A percentile compares a stretch with the other conserved stretches of the same genome.
phyloP scores from a whole-genome alignment of 2,113 vertebrate genomes.

The Sitta europaea region DNA sequence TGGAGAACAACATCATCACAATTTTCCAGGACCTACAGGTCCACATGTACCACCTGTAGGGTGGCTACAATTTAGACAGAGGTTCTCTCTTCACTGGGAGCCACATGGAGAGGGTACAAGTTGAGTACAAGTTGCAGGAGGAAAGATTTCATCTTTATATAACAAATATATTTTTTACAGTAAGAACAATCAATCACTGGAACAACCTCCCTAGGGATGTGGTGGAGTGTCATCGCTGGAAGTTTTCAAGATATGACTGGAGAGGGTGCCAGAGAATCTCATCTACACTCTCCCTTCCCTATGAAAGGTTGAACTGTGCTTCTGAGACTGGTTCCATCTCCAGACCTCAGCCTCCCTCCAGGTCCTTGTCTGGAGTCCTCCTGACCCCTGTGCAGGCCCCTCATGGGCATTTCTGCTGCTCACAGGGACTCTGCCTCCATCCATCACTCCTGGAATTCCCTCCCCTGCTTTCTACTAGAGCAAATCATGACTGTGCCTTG shows the following conservation, averaged over 20 bases:
- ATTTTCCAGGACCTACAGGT: neutral
- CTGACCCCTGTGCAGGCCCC: neutral
- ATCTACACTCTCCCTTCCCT: neutral
- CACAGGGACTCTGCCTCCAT: neutral
- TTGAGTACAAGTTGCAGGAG: neutral
- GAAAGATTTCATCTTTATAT: neutral
- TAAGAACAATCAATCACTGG: neutral
- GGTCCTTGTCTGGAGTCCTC: neutral
- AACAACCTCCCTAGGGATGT: neutral
- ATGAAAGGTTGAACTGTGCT: neutral
- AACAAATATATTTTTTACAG: neutral
- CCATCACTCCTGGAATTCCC: neutral
- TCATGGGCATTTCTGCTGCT: neutral
- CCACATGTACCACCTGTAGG: no score
- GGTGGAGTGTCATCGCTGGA: rapidly evolving
- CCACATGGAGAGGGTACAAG: neutral
- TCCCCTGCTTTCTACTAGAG: neutral
- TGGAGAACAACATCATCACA: neutral
- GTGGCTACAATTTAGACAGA: neutral
- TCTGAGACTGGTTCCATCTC: neutral
- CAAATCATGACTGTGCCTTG: neutral
- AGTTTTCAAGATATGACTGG: neutral
- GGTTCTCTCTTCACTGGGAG: neutral
- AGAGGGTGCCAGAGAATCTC: neutral
- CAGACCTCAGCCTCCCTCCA: neutral